phyloP scores from a whole-genome alignment of 1,140 invertebrate species.

The Macrostomum lignano region DNA sequence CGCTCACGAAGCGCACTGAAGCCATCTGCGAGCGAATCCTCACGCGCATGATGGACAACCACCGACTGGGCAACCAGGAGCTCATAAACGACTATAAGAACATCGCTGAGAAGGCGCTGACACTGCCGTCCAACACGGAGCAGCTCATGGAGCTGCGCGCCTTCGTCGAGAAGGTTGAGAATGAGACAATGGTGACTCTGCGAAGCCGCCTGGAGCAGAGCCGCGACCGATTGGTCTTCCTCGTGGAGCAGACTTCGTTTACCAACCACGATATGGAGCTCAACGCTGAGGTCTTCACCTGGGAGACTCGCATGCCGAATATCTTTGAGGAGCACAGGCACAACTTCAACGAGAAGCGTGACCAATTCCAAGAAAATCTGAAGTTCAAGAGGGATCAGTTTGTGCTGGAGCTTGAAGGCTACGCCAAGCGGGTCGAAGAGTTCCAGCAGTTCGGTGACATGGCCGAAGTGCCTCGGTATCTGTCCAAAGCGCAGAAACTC shows the following conservation, averaged over 20 bases:
- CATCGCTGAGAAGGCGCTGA: conserved; percentile 47
- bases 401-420: conserved; percentile 46
- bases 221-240: conserved; percentile 35
- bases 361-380: conserved; percentile 53
- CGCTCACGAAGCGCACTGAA: conserved; percentile 39
- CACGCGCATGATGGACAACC: conserved; percentile 42
- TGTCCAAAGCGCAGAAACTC: conserved; percentile 44
- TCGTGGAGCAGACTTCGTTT: conserved; percentile 47
- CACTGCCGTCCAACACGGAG: conserved; percentile 46
- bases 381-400: conserved; percentile 36
- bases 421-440: conserved; percentile 49
- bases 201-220: conserved; percentile 42
- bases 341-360: conserved; percentile 48
- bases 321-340: conserved; percentile 49
- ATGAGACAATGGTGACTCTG: conserved; percentile 39
- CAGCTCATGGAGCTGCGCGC: conserved; percentile 49
- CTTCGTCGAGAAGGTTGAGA: conserved; percentile 46
- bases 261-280: conserved; percentile 42
- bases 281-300: conserved; percentile 44
- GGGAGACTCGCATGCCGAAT: conserved; percentile 46
- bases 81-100: conserved; percentile 52
- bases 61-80: no score
- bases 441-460: conserved; percentile 60
- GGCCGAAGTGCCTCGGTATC: conserved; percentile 51
- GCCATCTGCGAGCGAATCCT: conserved; percentile 41